phyloP scores from a whole-genome alignment of 1,140 invertebrate genomes.

The Lordiphosa clarofinis region DNA sequence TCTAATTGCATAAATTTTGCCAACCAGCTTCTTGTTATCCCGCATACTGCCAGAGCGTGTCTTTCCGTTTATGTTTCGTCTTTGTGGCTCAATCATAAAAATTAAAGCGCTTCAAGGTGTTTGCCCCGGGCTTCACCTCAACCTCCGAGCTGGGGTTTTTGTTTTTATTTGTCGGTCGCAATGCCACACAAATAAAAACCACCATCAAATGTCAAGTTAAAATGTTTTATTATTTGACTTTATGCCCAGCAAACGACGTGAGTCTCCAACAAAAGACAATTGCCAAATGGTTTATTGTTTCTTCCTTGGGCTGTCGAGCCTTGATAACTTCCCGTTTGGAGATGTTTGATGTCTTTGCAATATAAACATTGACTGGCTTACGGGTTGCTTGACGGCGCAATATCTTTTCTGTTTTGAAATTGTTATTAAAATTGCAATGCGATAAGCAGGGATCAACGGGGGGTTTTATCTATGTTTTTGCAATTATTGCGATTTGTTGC shows the following conservation, averaged over 20 bases:
- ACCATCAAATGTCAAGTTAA: slow-evolving; percentile 74
- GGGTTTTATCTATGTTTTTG: slow-evolving; percentile 18
- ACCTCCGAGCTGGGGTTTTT: slow-evolving; percentile 26
- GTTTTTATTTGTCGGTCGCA: slow-evolving; percentile 73
- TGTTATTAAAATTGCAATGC: slow-evolving; percentile 71
- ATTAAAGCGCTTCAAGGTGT: slow-evolving; percentile 73
- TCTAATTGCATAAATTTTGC: slow-evolving; percentile 78
- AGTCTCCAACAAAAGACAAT: slow-evolving; percentile 54
- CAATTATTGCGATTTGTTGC: slow-evolving; percentile 58
- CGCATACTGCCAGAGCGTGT: slow-evolving; percentile 11
- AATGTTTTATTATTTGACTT: slow-evolving; percentile 76
- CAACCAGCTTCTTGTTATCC: slow-evolving; percentile 25
- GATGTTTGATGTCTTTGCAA: slow-evolving; percentile 58
- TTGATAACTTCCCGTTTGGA: slow-evolving; percentile 57
- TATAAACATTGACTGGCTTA: slow-evolving; percentile 51
- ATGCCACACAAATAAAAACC: slow-evolving; percentile 69
- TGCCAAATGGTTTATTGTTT: slow-evolving; percentile 72
- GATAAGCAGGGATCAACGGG: slow-evolving; percentile 27
- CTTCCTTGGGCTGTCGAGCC: slow-evolving; percentile 38
- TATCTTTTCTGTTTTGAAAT: slow-evolving; percentile 46
- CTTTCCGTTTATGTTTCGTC: slow-evolving; percentile 41
- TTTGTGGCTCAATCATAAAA: slow-evolving; percentile 58
- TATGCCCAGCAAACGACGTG: slow-evolving; percentile 49
- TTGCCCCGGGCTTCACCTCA: slow-evolving; percentile 29
- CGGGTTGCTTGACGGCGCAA: slow-evolving; percentile 49